Percentiles rank a stretch among this genome's conserved stretches.
These are phyloP conservation scores for Stigmatopora argus DNA, from an alignment of 2,113 vertebrate species.

Conservation along the genomic window DNA sequence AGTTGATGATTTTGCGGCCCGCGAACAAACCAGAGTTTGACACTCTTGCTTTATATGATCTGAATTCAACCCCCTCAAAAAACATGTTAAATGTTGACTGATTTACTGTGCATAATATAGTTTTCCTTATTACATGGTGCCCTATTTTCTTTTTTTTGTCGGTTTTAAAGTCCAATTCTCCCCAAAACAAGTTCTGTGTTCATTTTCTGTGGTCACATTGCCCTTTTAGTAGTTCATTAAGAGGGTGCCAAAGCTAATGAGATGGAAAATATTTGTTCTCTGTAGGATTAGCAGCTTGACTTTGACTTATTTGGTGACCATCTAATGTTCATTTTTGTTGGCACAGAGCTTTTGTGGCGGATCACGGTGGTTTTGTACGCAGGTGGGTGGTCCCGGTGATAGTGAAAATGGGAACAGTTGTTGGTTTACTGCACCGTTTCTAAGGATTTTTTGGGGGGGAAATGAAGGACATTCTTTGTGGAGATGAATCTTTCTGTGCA, in stretches of 20 bases:
- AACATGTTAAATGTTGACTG: not conserved
- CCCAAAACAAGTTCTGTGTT: not conserved
- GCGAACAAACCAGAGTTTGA: too few species aligned
- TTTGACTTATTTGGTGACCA: not conserved
- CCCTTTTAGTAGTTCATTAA: not conserved
- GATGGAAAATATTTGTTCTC: not conserved
- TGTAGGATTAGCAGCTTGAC: not conserved
- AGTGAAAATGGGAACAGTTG: constrained; percentile 3
- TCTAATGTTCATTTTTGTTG: not conserved
- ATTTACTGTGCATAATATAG: not conserved
- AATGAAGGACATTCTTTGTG: constrained; percentile 25
- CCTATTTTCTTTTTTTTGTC: not conserved
- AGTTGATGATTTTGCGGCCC: too few species aligned
- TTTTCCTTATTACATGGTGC: not conserved
- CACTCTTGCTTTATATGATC: too few species aligned
- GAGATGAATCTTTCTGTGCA: not conserved
- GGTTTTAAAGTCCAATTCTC: not conserved
- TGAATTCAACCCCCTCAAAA: too few species aligned
- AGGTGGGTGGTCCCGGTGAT: constrained; percentile 5
- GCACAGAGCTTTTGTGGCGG: constrained; percentile 1
- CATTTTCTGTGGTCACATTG: not conserved
- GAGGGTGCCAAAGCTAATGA: constrained; percentile 1
- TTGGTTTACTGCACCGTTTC: not conserved
- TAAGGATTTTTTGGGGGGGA: too few species aligned
- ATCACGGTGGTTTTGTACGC: not conserved